Base-by-base conservation (phyloP, 2,797 vertebrate species). In the Alca torda region DNA sequence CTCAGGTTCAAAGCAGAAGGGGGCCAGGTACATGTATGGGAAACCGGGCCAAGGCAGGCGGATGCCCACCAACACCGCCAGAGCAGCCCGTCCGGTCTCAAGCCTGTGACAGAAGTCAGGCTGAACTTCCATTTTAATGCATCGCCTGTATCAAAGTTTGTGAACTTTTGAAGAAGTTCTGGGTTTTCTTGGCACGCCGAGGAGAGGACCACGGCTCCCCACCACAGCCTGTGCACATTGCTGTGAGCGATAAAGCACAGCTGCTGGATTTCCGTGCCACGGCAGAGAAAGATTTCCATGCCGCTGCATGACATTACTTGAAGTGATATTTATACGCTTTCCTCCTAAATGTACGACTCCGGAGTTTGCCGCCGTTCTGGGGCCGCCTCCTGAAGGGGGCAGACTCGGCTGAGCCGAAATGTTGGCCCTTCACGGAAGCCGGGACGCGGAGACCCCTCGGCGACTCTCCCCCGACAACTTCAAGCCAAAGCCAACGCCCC, bases 11-110 rank as follows among this genome's bases (percentile, higher is more conserved):
- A 59, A 30, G 54, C 14, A 43, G 17, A 3, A 37, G 17, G 30
- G 33, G 43, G 18, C 25, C 0, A 0, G 35, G 11, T 19, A 45
- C 1, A 8, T 2, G 18, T 20, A 54, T 1, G 0, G 16, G 37
- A 26, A 91, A 45, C 4, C 7, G 6, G 0, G 1, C 30, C 50
- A 60, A 19, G 26, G 28, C 13, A 33, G 28, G 13, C 2, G 6
- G 51, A 37, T 0, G 0, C 33, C 23, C 61, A 35, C 31, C 0
- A 3, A 37, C 20, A 10, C 24, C 17, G n/a, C 8, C 2, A 0
- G 23, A 23, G 19, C 4, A 3, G 21, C 13, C 9, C 0, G 1
- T 30, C 21, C 41, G 2, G 0, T 18, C 50, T 20, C 31, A 26
- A 26, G 16, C 4, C 28, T 14, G 24, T 3, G 17, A 43, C 7